Evolutionary conservation across 2,888 invertebrate genomes (phyloP), one percentile per base, ranked within the genome.

Genomic region (Paralinhomoeus sp.): DNA sequence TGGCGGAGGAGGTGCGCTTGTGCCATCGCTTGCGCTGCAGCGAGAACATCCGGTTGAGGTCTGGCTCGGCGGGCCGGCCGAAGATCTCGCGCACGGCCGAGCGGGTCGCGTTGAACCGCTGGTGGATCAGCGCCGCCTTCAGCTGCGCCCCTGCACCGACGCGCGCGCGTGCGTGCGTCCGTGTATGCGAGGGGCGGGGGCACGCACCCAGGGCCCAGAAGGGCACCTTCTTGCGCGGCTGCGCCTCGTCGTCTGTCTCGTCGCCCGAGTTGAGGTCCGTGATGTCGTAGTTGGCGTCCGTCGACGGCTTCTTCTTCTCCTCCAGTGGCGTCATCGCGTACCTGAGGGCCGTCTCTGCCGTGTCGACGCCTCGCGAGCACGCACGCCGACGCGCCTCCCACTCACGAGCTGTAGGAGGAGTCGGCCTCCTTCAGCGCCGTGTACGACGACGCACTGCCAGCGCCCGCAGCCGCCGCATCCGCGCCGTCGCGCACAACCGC

Each of bases 181-280:
- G n/a, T n/a, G n/a, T n/a, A n/a, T n/a, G n/a, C n/a, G n/a, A n/a
- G n/a, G n/a, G n/a, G n/a, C 3, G 24, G 34, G 15, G 20, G 27
- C 21, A 37, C 48, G 27, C 48, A 64, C 64, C 62, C 49, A 51
- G 50, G 24, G 65, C 65, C 65, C 65, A 66, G 7, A 50, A 48
- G 17, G 65, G 65, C 23, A 64, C 56, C 42, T 46, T 53, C 46
- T 65, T 66, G 36, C 58, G 55, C 1, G 66, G 66, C n/a, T 54
- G 55, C 9, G 62, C 60, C 31, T 67, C 67, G 43, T 65, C 64
- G 52, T 67, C 66, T 1, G 66, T 66, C 22, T 63, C 63, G 46
- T 66, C 66, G 38, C 58, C 62, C 2, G 63, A 63, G 39, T 55
- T 53, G 20, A 66, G 53, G 47, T 64, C 63, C 24, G 56, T 53